A percentile compares a stretch with the other conserved stretches of the same genome.
phyloP scores from a whole-genome alignment of 2,113 vertebrate species.

The Isurus oxyrinchus region DNA sequence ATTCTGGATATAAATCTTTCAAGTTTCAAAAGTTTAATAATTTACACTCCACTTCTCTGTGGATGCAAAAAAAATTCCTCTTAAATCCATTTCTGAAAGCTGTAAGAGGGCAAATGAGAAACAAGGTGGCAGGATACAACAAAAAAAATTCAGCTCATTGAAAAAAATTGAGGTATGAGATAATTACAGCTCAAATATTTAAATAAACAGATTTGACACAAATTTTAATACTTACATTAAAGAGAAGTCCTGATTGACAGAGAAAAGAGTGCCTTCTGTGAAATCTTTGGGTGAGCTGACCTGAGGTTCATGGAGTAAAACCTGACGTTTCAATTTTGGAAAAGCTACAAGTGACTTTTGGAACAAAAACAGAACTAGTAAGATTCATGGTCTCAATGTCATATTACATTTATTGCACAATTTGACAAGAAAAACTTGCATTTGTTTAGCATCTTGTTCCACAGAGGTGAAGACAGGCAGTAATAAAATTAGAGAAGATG shows the following conservation, averaged over 20 bases:
- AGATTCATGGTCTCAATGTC: background rate
- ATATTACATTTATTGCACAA: background rate
- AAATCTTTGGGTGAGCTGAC: slow-evolving; percentile 99
- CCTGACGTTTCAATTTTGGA: slow-evolving; percentile 97
- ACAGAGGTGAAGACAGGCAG: background rate
- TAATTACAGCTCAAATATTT: background rate
- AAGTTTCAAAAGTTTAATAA: background rate
- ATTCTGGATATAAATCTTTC: background rate
- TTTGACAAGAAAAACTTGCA: background rate
- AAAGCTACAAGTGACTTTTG: slow-evolving; percentile 94
- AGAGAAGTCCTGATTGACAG: slow-evolving; percentile 97
- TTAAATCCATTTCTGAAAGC: background rate
- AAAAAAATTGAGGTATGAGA: background rate
- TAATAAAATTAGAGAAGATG: background rate
- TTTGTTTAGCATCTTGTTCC: background rate
- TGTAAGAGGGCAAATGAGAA: background rate
- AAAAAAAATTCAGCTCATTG: background rate
- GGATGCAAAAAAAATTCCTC: background rate
- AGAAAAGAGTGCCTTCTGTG: slow-evolving; percentile 95
- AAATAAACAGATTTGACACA: background rate
- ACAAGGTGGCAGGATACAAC: background rate
- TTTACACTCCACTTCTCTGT: background rate
- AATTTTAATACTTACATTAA: slow-evolving; percentile 76
- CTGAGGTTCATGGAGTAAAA: slow-evolving; percentile 88
- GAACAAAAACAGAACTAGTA: slow-evolving; percentile 39